phyloP scores from a whole-genome alignment of 2,797 vertebrate genomes.

The Notamacropus eugenii region DNA sequence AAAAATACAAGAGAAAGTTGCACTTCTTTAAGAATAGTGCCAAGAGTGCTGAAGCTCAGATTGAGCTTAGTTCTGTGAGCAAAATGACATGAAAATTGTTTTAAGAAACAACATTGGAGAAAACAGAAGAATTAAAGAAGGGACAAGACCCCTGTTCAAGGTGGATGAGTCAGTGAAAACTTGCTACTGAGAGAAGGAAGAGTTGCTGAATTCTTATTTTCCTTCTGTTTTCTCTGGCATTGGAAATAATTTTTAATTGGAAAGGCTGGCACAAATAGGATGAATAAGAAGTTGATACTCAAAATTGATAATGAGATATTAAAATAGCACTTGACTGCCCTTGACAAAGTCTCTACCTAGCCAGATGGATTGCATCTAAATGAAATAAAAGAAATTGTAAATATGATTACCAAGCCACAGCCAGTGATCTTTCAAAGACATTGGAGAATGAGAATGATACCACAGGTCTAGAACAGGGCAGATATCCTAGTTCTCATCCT shows the following conservation, averaged over 20 bases:
- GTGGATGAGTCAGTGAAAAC: neutral
- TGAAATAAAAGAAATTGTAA: neutral
- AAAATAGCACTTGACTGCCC: neutral
- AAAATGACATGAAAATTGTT: neutral
- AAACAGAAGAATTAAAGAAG: neutral
- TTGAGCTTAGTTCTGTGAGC: neutral
- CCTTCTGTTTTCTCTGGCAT: neutral
- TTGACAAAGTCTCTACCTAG: neutral
- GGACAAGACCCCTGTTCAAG: neutral
- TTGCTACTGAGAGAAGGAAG: neutral
- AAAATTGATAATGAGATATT: neutral
- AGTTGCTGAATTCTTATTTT: neutral
- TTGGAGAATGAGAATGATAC: neutral
- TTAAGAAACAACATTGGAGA: neutral
- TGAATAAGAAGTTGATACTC: neutral
- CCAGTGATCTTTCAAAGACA: neutral
- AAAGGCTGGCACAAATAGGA: neutral
- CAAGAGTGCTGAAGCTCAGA: neutral
- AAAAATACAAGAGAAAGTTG: neutral
- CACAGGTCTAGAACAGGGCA: neutral
- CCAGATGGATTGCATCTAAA: neutral
- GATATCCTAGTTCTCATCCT: neutral
- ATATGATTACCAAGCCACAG: neutral
- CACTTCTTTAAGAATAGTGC: neutral
- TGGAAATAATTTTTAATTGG: neutral